These are phyloP conservation scores for Eupristina koningsbergeri DNA, from an alignment of 1,140 invertebrate species.

Conservation along the genomic window DNA sequence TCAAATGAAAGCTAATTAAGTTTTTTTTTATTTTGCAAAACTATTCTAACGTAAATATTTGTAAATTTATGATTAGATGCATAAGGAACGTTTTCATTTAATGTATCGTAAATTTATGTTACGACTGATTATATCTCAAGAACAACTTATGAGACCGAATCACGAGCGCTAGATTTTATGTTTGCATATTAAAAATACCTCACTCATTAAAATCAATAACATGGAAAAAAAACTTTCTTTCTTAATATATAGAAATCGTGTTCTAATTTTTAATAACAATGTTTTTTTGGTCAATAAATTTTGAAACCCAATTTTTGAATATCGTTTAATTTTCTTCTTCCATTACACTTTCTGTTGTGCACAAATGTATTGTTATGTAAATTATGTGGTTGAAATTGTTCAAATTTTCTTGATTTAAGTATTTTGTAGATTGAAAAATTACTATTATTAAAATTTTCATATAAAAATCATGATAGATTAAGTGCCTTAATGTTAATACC, in stretches of 20 bases:
- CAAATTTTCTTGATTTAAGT: background rate
- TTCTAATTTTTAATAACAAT: background rate
- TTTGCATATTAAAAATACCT: background rate
- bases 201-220: background rate
- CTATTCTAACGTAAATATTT: background rate
- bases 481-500: too few relatives aligned
- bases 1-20: constrained; percentile 1
- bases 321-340: background rate
- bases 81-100: background rate
- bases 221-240: background rate
- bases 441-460: background rate
- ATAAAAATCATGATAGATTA: background rate
- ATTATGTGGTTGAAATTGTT: background rate
- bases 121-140: background rate
- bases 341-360: background rate
- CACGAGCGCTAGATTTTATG: background rate
- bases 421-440: background rate
- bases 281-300: background rate
- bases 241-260: background rate
- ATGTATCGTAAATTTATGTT: constrained; percentile 3
- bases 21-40: background rate
- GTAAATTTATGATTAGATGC: background rate
- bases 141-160: background rate
- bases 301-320: background rate
- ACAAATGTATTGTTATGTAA: background rate